A percentile compares a stretch with the other conserved stretches of the same genome.
These are phyloP conservation scores for Lagodon rhomboides DNA, from an alignment of 2,797 vertebrate species.

Conservation along the genomic window DNA sequence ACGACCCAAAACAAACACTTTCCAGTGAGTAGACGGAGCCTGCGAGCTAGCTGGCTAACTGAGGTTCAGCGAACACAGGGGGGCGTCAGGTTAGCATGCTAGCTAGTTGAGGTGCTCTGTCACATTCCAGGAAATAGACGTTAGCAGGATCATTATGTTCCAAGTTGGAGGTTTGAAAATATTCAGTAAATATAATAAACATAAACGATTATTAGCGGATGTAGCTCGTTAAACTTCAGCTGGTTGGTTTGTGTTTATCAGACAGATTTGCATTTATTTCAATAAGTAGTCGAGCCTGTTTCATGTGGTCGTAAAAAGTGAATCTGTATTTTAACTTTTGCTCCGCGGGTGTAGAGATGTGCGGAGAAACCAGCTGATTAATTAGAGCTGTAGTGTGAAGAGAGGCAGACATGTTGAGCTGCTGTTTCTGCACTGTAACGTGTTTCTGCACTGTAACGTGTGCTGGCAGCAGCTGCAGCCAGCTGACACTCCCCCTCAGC, in stretches of 20 bases:
- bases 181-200: not conserved
- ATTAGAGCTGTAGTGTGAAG: too few relatives aligned
- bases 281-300: not conserved
- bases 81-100: not conserved
- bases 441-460: too few relatives aligned
- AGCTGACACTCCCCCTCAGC: too few relatives aligned
- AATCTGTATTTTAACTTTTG: too few relatives aligned
- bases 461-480: too few relatives aligned
- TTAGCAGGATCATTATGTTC: accelerated
- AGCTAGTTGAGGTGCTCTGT: not conserved
- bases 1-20: not conserved
- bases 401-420: too few relatives aligned
- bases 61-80: not conserved
- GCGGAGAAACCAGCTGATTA: too few relatives aligned
- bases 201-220: not conserved
- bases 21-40: not conserved
- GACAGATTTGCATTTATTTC: too few relatives aligned
- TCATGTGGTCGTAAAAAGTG: too few relatives aligned
- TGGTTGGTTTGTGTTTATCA: too few relatives aligned
- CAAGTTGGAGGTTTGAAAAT: not conserved
- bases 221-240: not conserved
- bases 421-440: too few relatives aligned
- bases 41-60: not conserved
- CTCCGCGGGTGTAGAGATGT: too few relatives aligned
- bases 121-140: not conserved